Evolutionary conservation across 2,797 vertebrate genomes (phyloP).

Genomic region (Epinephelus malabaricus): DNA sequence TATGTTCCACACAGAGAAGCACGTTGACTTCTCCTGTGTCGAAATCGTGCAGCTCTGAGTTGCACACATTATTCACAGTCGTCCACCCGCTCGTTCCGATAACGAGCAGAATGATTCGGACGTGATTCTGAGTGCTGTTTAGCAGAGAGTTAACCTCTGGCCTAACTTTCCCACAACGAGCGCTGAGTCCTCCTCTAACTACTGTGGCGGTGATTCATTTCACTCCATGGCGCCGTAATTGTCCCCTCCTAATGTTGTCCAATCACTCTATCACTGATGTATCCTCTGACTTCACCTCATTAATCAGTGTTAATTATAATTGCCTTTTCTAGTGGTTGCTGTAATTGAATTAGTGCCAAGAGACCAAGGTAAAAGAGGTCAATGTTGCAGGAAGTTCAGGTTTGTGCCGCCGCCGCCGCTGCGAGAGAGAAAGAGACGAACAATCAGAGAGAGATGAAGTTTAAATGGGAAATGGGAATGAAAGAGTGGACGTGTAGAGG

Average conservation of each 20-base stretch:
- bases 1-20: no score
- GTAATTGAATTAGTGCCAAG: constrained; percentile 68
- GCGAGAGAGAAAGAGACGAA: neutral
- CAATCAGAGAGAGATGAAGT: constrained; percentile 9
- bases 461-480: neutral
- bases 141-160: constrained; percentile 38
- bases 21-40: no score
- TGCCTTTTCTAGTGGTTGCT: constrained; percentile 50
- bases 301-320: constrained; percentile 78
- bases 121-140: constrained; percentile 14
- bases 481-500: no score
- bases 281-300: constrained; percentile 68
- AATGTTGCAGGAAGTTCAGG: constrained; percentile 32
- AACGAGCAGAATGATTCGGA: neutral
- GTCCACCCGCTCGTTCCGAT: constrained; percentile 10
- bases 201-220: constrained; percentile 42
- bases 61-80: no score
- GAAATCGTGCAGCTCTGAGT: no score
- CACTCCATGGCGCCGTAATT: constrained; percentile 47
- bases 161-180: constrained; percentile 2
- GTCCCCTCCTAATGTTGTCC: constrained; percentile 59
- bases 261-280: constrained; percentile 65
- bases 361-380: constrained; percentile 65
- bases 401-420: neutral
- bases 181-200: constrained; percentile 33